Base-by-base conservation (phyloP, 1,140 invertebrate species). In the Solenopsis fugax region DNA sequence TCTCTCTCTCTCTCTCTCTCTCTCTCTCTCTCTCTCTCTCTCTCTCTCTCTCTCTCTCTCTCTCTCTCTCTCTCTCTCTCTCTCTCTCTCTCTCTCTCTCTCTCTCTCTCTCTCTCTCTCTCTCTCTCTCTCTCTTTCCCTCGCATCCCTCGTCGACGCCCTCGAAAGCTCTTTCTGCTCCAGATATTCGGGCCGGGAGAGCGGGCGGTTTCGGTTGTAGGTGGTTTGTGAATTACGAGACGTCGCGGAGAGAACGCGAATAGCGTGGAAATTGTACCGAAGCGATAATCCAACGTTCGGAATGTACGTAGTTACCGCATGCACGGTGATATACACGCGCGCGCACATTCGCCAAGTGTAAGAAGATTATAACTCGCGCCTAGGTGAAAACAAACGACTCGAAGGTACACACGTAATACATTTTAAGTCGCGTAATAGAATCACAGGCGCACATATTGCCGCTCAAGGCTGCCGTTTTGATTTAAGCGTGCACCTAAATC, bases 211-310 rank as follows among this genome's bases (percentile, higher is more conserved):
- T 71, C 82, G 84, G 41, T 88, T 85, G 87, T 87, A 88, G 87
- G 69, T 82, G 77, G 87, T 87, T 87, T 45, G 85, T 82, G 85
- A 87, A 87, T 88, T 88, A 88, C 85, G 75, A 80, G 85, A 80
- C 64, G 77, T 87, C 69, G 67, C 37, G 69, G 58, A 37, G 58
- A 81, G 76, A 87, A 88, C 71, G 85, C 87, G 85, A 88, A 82
- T 80, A 88, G 56, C 64, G 84, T 86, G 75, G 87, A 86, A 80
- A 86, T 76, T 73, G 69, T 87, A 69, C 60, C 34, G 48, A 82
- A 87, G 58, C 85, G 77, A 87, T 88, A 88, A 88, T 88, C 87
- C 87, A 88, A 87, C 78, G 85, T 82, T 88, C 56, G 71, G 73
- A 64, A 72, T 78, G 37, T 86, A 87, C 21, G 65, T 60, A 71